Percentiles rank a stretch among this genome's conserved stretches.
Conservation (phyloP, 2,888 invertebrate genomes). For the Rhagonycha fulva region DNA sequence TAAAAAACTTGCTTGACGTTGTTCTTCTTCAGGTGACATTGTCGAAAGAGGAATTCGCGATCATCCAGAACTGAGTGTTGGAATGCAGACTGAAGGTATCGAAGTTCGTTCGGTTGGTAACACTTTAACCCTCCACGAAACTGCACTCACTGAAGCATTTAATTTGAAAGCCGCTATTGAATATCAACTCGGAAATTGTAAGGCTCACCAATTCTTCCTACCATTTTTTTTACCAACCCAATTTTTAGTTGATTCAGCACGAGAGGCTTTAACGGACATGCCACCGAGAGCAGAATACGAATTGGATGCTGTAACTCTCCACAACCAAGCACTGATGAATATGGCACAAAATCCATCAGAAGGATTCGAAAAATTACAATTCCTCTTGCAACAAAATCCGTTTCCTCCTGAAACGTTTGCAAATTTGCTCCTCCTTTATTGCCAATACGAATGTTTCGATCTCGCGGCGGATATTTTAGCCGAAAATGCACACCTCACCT, state of each 20-base stretch:
- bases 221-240: neutral
- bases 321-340: constrained; percentile 89
- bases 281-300: constrained; percentile 96
- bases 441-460: constrained; percentile 97
- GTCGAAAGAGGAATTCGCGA: constrained; percentile 95
- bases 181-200: constrained; percentile 87
- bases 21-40: constrained; percentile 69
- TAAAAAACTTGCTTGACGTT: neutral
- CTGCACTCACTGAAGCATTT: constrained; percentile 96
- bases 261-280: constrained; percentile 87
- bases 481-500: constrained; percentile 95
- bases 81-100: constrained; percentile 93
- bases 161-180: constrained; percentile 98
- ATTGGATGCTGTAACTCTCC: constrained; percentile 94
- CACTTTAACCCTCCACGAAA: constrained; percentile 90
- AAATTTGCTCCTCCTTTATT: constrained; percentile 91
- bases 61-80: constrained; percentile 96
- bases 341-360: constrained; percentile 88
- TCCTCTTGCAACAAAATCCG: constrained; percentile 91
- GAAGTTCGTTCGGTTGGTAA: constrained; percentile 96
- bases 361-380: constrained; percentile 93
- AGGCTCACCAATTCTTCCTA: constrained; percentile 32
- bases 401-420: constrained; percentile 98
- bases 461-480: constrained; percentile 97
- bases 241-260: constrained; percentile 74